Percentiles rank a stretch among this genome's conserved stretches.
Conservation (phyloP, 1,140 invertebrate genomes). For the Sycobia sp. region DNA sequence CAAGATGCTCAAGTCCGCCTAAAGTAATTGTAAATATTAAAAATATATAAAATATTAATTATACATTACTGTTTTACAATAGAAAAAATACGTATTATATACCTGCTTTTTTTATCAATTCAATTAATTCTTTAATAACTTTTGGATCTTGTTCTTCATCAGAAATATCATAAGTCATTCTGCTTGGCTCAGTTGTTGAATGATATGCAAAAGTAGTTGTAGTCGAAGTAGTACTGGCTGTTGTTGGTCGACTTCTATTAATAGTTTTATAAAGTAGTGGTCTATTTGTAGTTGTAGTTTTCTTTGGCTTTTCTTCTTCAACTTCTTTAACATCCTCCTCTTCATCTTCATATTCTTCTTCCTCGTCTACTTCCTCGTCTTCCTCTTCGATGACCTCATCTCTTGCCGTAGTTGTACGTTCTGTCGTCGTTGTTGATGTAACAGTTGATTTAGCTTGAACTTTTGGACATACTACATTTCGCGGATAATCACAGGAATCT, state of each 20-base stretch:
- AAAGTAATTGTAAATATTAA: background rate
- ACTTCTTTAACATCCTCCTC: conserved; percentile 48
- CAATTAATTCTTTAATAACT: conserved; percentile 83
- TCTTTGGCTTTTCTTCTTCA: conserved; percentile 48
- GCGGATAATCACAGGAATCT: conserved; percentile 89
- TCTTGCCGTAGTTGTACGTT: conserved; percentile 63
- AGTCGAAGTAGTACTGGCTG: conserved; percentile 40
- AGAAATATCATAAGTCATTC: conserved; percentile 32
- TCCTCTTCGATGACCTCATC: conserved; percentile 55
- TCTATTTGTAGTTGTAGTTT: conserved; percentile 46
- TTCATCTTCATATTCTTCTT: conserved; percentile 52
- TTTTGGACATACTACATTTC: conserved; percentile 80
- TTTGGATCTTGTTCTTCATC: conserved; percentile 75
- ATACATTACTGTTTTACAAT: too few species aligned
- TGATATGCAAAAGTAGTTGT: conserved; percentile 31
- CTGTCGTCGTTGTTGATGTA: conserved; percentile 55
- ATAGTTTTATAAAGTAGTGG: conserved; percentile 56
- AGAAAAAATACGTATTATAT: conserved; percentile 12
- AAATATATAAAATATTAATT: background rate
- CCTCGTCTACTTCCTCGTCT: conserved; percentile 67
- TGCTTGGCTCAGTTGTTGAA: conserved; percentile 9
- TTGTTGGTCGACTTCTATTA: conserved; percentile 48
- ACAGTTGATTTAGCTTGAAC: conserved; percentile 59
- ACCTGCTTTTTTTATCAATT: conserved; percentile 81
- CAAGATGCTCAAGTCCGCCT: conserved; percentile 80